Conservation (phyloP, 1,140 invertebrate genomes). For the Drosophila aff. region DNA sequence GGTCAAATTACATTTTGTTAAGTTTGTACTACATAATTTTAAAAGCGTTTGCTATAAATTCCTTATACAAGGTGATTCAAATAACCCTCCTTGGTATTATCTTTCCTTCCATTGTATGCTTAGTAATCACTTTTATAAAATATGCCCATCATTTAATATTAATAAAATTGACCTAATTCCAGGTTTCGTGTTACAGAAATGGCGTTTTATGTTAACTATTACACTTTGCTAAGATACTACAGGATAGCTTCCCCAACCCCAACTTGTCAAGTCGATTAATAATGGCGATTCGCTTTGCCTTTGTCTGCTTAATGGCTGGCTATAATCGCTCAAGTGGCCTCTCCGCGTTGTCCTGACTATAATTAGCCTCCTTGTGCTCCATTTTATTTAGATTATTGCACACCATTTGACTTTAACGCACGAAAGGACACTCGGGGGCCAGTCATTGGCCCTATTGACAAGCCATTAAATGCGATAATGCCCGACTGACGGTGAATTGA, state of each 20-base stretch:
- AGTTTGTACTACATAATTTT: not conserved
- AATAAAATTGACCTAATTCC: slow-evolving; percentile 5
- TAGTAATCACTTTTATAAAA: not conserved
- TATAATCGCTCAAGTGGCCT: slow-evolving; percentile 35
- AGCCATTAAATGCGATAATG: slow-evolving; percentile 60
- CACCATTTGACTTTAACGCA: slow-evolving; percentile 57
- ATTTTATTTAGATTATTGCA: slow-evolving; percentile 68
- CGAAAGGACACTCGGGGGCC: slow-evolving; percentile 46
- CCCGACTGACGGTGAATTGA: slow-evolving; percentile 4
- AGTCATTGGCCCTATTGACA: slow-evolving; percentile 55
- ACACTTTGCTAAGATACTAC: not conserved
- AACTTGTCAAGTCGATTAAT: slow-evolving; percentile 24
- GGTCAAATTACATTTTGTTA: too few species aligned
- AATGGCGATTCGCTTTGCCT: slow-evolving; percentile 24
- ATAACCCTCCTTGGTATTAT: too few species aligned
- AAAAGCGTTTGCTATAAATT: not conserved
- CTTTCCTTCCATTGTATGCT: too few species aligned
- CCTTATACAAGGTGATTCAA: not conserved
- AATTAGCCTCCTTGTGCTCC: slow-evolving; percentile 36
- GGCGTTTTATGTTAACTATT: slow-evolving; percentile 1
- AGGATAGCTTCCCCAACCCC: not conserved
- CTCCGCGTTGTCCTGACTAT: slow-evolving; percentile 33
- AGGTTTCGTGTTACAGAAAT: slow-evolving; percentile 7
- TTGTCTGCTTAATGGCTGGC: slow-evolving; percentile 40
- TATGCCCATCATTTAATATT: not conserved